These are phyloP conservation scores for Macrostomum lignano DNA, from an alignment of 1,140 invertebrate genomes.

Conservation along the genomic window DNA sequence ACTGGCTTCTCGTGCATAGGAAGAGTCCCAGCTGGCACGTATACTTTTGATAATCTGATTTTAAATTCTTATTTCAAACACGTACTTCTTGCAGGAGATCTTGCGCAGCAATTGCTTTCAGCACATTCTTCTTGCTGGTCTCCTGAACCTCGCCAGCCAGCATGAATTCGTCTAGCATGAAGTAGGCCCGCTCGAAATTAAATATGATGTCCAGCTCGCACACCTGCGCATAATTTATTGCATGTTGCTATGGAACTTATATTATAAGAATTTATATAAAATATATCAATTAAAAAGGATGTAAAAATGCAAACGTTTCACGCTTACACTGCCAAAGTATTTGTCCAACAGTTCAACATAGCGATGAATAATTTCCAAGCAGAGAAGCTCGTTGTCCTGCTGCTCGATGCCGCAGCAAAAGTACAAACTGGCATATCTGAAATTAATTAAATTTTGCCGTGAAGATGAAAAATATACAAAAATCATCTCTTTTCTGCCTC, in stretches of 20 bases:
- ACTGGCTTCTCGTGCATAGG: no score
- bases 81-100: conserved; percentile 5
- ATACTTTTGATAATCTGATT: no score
- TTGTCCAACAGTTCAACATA: conserved; percentile 11
- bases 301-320: conserved; percentile 1
- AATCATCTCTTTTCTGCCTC: background rate
- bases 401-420: conserved; percentile 9
- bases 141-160: conserved; percentile 10
- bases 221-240: no score
- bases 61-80: background rate
- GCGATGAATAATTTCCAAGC: conserved; percentile 11
- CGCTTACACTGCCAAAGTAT: conserved; percentile 10
- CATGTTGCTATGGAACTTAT: no score
- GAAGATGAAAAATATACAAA: background rate
- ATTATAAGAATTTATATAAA: no score
- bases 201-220: conserved; percentile 12
- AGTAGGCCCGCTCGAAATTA: conserved; percentile 12
- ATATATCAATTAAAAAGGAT: conserved; percentile 9
- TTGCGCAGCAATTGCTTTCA: conserved; percentile 3
- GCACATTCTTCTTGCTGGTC: background rate
- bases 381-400: conserved; percentile 10
- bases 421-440: conserved; percentile 9
- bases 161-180: conserved; percentile 10
- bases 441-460: conserved; percentile 2
- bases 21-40: no score